A percentile compares a stretch with the other conserved stretches of the same genome.
Evolutionary conservation across 2,888 invertebrate species (phyloP).

Genomic region (Pediacus dermestoides): DNA sequence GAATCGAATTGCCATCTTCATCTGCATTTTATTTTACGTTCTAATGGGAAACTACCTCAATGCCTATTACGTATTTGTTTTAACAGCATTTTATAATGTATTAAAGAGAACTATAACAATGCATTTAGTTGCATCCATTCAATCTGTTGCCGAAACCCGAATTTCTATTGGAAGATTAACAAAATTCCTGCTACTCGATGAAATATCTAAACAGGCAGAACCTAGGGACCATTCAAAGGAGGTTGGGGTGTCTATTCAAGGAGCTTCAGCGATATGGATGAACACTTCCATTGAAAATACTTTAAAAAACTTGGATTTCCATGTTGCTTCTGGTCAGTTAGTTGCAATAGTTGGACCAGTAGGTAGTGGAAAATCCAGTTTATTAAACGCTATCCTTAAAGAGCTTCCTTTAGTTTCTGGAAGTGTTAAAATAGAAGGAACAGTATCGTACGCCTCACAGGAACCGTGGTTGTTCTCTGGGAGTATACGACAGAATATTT

Average conservation of each 20-base stretch:
- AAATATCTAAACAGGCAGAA: no score
- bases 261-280: conserved; percentile 66
- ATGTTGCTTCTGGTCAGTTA: conserved; percentile 61
- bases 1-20: conserved; percentile 77
- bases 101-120: conserved; percentile 64
- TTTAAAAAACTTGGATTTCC: no score
- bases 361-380: conserved; percentile 58
- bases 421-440: conserved; percentile 61
- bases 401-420: conserved; percentile 68
- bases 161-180: no score
- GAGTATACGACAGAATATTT: conserved; percentile 85
- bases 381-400: conserved; percentile 57
- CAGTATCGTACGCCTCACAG: conserved; percentile 72
- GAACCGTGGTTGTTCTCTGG: conserved; percentile 80
- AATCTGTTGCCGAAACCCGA: conserved; percentile 72
- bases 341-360: conserved; percentile 51
- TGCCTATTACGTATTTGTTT: conserved; percentile 66
- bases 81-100: conserved; percentile 72
- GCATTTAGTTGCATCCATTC: conserved; percentile 59
- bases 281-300: conserved; percentile 42
- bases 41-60: conserved; percentile 57
- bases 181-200: no score
- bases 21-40: conserved; percentile 73
- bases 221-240: conserved; percentile 44
- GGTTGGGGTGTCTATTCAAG: conserved; percentile 54